Percentiles rank a stretch among this genome's conserved stretches.
Evolutionary conservation across 2,113 vertebrate genomes (phyloP).

Genomic region (Felis chaus): DNA sequence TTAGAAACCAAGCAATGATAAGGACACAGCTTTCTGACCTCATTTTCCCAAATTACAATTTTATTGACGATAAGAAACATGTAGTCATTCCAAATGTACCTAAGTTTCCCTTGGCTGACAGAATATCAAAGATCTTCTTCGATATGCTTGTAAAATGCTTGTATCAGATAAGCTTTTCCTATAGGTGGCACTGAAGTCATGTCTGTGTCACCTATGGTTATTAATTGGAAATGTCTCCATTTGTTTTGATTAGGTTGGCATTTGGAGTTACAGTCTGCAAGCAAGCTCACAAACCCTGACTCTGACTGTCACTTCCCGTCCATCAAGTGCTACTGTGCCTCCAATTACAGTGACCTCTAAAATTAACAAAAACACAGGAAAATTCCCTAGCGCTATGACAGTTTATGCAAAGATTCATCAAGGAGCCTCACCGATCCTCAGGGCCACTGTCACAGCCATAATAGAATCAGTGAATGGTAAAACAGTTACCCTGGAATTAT

Average conservation of each 20-base stretch:
- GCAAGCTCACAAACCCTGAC: conserved; percentile 76
- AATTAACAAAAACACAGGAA: conserved; percentile 65
- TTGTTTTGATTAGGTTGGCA: conserved; percentile 76
- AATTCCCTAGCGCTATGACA: conserved; percentile 76
- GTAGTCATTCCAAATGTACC: neutral
- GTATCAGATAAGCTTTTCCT: neutral
- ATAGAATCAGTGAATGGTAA: conserved; percentile 78
- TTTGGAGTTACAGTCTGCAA: conserved; percentile 82
- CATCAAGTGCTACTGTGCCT: conserved; percentile 70
- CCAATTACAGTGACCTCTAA: conserved; percentile 75
- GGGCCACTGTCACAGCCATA: conserved; percentile 81
- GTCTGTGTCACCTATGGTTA: neutral
- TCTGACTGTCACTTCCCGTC: conserved; percentile 81
- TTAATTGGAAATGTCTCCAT: conserved; percentile 33
- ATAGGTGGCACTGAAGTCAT: neutral
- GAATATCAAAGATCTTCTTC: neutral
- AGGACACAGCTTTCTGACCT: neutral
- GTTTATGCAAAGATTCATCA: conserved; percentile 82
- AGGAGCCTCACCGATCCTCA: conserved; percentile 76
- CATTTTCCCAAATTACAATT: neutral
- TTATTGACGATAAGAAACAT: neutral
- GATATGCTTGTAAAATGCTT: neutral
- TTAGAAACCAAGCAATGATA: neutral
- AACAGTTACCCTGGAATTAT: conserved; percentile 71
- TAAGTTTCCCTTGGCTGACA: neutral